These are phyloP conservation scores for Pseudanteris insignis DNA, from an alignment of 2,888 invertebrate species.

Conservation along the genomic window DNA sequence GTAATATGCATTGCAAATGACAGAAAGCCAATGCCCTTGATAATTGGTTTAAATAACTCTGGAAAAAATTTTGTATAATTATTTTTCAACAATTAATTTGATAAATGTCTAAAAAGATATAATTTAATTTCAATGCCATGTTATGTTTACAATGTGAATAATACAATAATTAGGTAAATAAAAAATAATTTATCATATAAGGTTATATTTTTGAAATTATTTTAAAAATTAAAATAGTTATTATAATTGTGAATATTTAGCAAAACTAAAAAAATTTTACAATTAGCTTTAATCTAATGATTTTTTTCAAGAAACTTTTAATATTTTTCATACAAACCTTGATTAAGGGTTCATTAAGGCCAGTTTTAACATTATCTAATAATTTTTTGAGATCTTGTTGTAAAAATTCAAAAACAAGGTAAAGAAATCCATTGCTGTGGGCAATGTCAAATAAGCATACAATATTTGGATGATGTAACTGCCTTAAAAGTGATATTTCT, in stretches of 20 bases:
- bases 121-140: too few relatives aligned
- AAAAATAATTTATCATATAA: neutral
- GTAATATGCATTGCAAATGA: conserved; percentile 88
- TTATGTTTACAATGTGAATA: too few relatives aligned
- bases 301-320: too few relatives aligned
- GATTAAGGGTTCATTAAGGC: conserved; percentile 73
- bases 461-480: conserved; percentile 88
- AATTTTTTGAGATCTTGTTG: conserved; percentile 92
- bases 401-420: conserved; percentile 93
- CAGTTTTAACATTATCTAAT: conserved; percentile 76
- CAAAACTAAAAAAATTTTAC: too few relatives aligned
- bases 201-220: neutral
- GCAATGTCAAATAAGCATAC: conserved; percentile 91
- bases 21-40: conserved; percentile 89
- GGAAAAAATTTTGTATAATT: conserved; percentile 42
- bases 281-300: too few relatives aligned
- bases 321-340: conserved; percentile 72
- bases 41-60: conserved; percentile 86
- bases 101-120: neutral
- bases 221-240: conserved; percentile 1
- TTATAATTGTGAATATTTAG: conserved; percentile 1
- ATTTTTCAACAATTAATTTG: too few relatives aligned
- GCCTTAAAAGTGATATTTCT: conserved; percentile 93
- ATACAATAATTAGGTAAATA: too few relatives aligned
- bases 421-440: conserved; percentile 84